Percentiles rank a stretch among this genome's conserved stretches.
phyloP scores from a whole-genome alignment of 2,888 invertebrate species.

The Eupithecia dodoneata region DNA sequence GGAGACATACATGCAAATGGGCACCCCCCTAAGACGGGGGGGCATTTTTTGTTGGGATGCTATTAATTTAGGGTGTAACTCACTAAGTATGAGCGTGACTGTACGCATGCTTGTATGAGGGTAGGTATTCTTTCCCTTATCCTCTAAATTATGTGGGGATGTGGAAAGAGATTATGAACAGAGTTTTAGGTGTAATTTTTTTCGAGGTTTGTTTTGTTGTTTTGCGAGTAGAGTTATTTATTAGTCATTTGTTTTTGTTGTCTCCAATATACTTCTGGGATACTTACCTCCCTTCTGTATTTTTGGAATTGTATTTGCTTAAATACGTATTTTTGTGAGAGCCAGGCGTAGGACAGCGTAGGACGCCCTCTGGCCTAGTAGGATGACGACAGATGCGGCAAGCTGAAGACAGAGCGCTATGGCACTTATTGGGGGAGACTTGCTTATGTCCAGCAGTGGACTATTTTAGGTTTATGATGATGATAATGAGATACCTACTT shows the following conservation, averaged over 20 bases:
- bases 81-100: slow-evolving; percentile 68
- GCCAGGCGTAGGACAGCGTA: background rate
- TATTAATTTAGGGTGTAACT: slow-evolving; percentile 84
- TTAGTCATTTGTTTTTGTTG: slow-evolving; percentile 13
- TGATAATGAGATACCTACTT: background rate
- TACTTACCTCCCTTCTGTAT: background rate
- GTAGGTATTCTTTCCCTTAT: slow-evolving; percentile 66
- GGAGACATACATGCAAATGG: slow-evolving; percentile 84
- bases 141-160: slow-evolving; percentile 78
- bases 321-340: background rate
- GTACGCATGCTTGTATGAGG: slow-evolving; percentile 63
- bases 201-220: slow-evolving; percentile 41
- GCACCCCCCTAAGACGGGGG: slow-evolving; percentile 79
- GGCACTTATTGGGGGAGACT: no score
- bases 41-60: slow-evolving; percentile 83
- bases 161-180: slow-evolving; percentile 71
- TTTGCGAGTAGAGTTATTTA: slow-evolving; percentile 26
- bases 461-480: no score
- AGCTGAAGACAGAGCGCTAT: no score
- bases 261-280: background rate
- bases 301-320: background rate
- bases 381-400: no score
- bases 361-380: no score
- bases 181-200: slow-evolving; percentile 69
- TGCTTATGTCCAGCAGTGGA: no score